Evolutionary conservation across 2,888 invertebrate species (phyloP), one percentile per base, ranked within the genome.

Genomic region (Drosophila anomelani): DNA sequence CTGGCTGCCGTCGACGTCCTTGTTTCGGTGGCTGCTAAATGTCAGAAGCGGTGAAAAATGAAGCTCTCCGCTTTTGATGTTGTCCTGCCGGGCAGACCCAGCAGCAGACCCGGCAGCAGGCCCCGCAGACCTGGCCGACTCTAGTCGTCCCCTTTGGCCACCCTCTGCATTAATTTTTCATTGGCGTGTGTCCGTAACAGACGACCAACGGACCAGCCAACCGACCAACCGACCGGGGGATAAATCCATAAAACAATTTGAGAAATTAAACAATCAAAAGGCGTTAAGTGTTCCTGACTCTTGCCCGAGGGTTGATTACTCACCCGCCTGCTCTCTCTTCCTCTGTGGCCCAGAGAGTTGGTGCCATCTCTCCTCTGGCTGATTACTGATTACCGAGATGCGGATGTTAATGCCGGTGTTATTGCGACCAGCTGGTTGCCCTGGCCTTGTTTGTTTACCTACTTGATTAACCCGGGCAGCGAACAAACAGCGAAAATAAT

Each of bases 161-260:
- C 88, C 85, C 81, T 68, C 68, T 69, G 76, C 75, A 86, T 86
- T 89, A 86, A 86, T 87, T 82, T 86, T 86, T 86, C 89, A 86
- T 86, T 87, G 89, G 88, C 80, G 82, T 87, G 80, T 80, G 80
- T 70, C 76, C 73, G 47, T 64, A 47, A 57, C 71, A 74, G 70
- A 51, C 78, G 57, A 13, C 47, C 44, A 7, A 17, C n/a, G 38
- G 29, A 29, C 29, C 29, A 29, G 20, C 20, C 20, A 20, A 20
- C 20, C 29, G 29, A 29, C 29, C 29, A 2, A 29, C 29, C 77
- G 56, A 13, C 43, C n/a, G 26, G 60, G 78, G 74, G 88, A 86
- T 86, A 86, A 86, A 89, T 89, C 89, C 85, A 87, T 86, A 86
- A 89, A 89, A 86, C 85, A 86, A 86, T 86, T 86, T 86, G 85